Evolutionary conservation across 2,113 vertebrate genomes (phyloP).

Genomic region (Dicentrarchus labrax): DNA sequence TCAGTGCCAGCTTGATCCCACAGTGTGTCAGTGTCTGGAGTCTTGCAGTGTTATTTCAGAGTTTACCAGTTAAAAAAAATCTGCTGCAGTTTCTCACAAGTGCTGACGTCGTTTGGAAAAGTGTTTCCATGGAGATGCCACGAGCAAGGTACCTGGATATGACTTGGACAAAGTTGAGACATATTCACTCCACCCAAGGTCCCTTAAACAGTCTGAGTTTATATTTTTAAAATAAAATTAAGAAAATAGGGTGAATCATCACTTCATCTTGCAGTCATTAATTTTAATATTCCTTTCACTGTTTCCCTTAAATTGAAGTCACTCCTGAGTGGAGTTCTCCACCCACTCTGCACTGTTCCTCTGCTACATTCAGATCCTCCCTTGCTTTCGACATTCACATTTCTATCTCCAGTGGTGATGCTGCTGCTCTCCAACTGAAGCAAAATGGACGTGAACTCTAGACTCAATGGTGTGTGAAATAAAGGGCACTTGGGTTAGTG

Average conservation of each 20-base stretch:
- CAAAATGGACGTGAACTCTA: background rate
- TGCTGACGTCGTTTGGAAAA: background rate
- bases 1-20: too few relatives aligned
- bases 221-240: background rate
- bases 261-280: constrained; percentile 12
- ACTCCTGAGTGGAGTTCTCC: constrained; percentile 19
- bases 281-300: constrained; percentile 20
- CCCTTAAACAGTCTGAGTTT: background rate
- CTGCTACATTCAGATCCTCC: background rate
- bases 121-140: constrained; percentile 71
- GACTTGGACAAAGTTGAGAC: constrained; percentile 14
- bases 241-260: background rate
- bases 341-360: constrained; percentile 1
- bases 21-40: too few relatives aligned
- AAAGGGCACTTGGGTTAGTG: background rate
- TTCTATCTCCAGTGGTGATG: background rate
- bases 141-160: background rate
- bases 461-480: background rate
- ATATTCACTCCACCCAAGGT: background rate
- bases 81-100: too few relatives aligned
- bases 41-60: too few relatives aligned
- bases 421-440: background rate
- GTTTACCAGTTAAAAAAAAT: too few relatives aligned
- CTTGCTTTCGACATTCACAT: background rate
- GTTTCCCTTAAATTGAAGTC: background rate